A percentile compares a stretch with the other conserved stretches of the same genome.
Evolutionary conservation across 2,113 vertebrate species (phyloP).

Genomic region (western clawed frog (Xenopus tropicalis)): DNA sequence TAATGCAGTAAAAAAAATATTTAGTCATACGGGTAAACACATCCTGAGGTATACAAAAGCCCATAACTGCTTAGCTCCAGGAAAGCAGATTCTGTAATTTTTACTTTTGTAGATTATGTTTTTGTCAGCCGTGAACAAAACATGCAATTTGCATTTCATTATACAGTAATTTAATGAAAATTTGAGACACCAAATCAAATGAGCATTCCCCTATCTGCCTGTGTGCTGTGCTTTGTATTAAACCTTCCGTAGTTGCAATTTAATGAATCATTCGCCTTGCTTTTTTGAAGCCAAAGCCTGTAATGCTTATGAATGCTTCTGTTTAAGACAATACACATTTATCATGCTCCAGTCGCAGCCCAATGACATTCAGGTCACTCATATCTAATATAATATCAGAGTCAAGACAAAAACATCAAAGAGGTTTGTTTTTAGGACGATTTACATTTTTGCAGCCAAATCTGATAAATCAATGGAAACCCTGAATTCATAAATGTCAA

Average conservation of each 20-base stretch:
- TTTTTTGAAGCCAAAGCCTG: slow-evolving; percentile 8
- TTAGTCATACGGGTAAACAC: too few relatives aligned
- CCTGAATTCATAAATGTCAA: slow-evolving; percentile 25
- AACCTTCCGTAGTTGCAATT: not conserved
- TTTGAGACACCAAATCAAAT: not conserved
- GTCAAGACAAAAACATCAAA: slow-evolving; percentile 27
- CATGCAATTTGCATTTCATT: slow-evolving; percentile 11
- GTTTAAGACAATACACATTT: slow-evolving; percentile 23
- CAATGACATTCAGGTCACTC: slow-evolving; percentile 36
- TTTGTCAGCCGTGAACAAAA: not conserved
- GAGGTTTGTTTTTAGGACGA: slow-evolving; percentile 12
- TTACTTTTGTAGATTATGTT: slow-evolving; percentile 19
- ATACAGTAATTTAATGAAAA: slow-evolving; percentile 6
- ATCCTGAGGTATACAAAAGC: not conserved
- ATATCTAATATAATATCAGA: slow-evolving; percentile 30
- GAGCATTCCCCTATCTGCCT: slow-evolving; percentile 8
- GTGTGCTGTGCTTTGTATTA: not conserved
- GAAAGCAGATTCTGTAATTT: not conserved
- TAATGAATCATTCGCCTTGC: slow-evolving; percentile 21
- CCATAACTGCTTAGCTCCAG: not conserved
- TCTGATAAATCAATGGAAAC: slow-evolving; percentile 33
- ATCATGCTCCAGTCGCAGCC: slow-evolving; percentile 13
- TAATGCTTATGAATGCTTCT: slow-evolving; percentile 14
- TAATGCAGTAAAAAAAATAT: too few relatives aligned
- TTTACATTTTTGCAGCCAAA: slow-evolving; percentile 38